Base-by-base conservation (phyloP, 2,113 vertebrate genomes). In the Atractosteus spatula region DNA sequence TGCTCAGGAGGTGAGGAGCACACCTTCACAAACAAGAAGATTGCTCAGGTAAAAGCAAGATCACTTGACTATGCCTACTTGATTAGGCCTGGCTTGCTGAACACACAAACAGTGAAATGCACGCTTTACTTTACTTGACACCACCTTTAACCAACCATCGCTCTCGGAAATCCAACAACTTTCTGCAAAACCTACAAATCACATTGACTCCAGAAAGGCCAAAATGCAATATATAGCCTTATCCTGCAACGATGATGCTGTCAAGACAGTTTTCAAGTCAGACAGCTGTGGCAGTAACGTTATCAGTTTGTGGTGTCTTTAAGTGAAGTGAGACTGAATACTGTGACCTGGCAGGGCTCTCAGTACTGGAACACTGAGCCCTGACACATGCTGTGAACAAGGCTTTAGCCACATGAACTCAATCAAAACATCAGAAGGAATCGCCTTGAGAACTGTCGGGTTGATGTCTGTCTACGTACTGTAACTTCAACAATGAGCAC, bases 381-480 rank as follows among this genome's bases (percentile, higher is more conserved):
- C 47, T 51, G 47, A 71, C 69, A 59, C 55, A 70, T 61, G 57
- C 70, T 71, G 57, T 13, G 59, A 71, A 62, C 8, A 3, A 51
- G 59, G 68, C 56, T 51, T 61, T 12, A 16, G 55, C 10, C 54
- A 65, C 6, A 72, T n/a, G 8, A 45, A 57, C 55, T 16, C 66
- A 62, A 62, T 62, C 57, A 62, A 63, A 45, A 45, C 70, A 10
- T 45, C 70, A 62, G 56, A 63, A 43, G 55, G 57, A 62, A 62
- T 45, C 14, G 41, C 70, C 70, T 17, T 71, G 70, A 71, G 42
- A 71, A 62, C 59, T 17, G 41, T 63, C 56, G 8, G 8, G 70
- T 71, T 62, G 70, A 62, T 62, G 70, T 47, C 13, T 62, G 5
- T 71, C 12, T 71, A 17, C 7, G 41, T 62, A 71, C 51, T 51